These are phyloP conservation scores for Tachysurus vachellii DNA, from an alignment of 2,113 vertebrate species.

Conservation along the genomic window DNA sequence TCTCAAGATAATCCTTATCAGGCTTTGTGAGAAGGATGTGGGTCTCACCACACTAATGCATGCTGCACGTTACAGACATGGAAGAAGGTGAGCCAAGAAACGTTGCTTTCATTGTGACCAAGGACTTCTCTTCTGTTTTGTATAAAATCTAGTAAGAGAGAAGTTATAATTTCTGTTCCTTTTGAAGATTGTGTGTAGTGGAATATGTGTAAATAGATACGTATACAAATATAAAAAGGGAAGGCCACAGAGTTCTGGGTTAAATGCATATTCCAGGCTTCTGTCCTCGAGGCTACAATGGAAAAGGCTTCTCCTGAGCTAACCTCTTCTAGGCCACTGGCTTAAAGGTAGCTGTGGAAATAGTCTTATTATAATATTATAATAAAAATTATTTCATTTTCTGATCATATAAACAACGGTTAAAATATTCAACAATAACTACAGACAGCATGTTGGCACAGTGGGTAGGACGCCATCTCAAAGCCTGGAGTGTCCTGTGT, in stretches of 20 bases:
- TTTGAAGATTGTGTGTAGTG: constrained; percentile 68
- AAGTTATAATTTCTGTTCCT: constrained; percentile 71
- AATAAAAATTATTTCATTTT: not conserved
- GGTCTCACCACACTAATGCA: constrained; percentile 44
- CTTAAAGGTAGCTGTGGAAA: constrained; percentile 15
- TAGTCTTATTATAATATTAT: not conserved
- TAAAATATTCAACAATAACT: not conserved
- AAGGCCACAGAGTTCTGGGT: constrained; percentile 13
- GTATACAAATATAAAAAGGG: constrained; percentile 39
- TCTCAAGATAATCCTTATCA: constrained; percentile 49
- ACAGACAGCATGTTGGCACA: not conserved
- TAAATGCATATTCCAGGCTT: constrained; percentile 49
- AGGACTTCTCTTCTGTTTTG: constrained; percentile 71
- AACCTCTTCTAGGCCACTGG: not conserved
- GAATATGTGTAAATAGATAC: constrained; percentile 15
- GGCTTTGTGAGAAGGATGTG: constrained; percentile 47
- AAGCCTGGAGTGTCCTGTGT: not conserved
- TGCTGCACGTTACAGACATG: constrained; percentile 36
- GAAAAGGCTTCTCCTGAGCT: constrained; percentile 29
- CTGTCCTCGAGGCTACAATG: constrained; percentile 34
- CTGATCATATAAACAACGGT: not conserved
- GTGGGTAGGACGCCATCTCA: not conserved
- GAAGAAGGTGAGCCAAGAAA: constrained; percentile 1
- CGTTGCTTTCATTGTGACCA: constrained; percentile 53
- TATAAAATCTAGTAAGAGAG: constrained; percentile 68